Evolutionary conservation across 92 coral and sea anemone species (phyloP), one percentile per base, ranked within the genome.

Genomic region (Phenganax marumi): DNA sequence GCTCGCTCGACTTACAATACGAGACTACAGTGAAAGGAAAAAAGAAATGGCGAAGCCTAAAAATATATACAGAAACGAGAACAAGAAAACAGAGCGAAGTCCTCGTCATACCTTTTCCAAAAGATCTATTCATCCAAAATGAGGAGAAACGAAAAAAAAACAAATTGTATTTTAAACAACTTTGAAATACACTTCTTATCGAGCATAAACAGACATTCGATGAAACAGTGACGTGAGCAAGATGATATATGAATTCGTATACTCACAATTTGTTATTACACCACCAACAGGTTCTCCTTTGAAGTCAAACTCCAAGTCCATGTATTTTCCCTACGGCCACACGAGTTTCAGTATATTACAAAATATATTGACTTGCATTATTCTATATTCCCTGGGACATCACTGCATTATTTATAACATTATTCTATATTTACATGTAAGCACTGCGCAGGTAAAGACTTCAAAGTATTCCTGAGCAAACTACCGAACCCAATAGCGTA

Each of bases 231-330:
- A 52, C 22, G 22, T 10, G 6, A 52, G 53, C 16, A 16, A 75
- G 21, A 17, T 18, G n/a, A 16, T 49, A 39, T 22, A 47, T 74
- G 18, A 10, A 9, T 62, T 12, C 43, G 52, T 47, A 16, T 23
- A 81, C 97, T 88, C 89, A 95, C 97, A 95, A 73, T 95, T 95
- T 22, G 98, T 95, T 21, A 95, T 95, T 51, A 95, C 97, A 61
- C 98, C 98, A 39, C 98, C 98, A 47, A 89, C 92, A 48, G 98
- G 98, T 61, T 95, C 98, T 48, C 98, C 98, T 73, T 92, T 95
- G 89, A 89, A 95, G 75, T 95, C 98, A 89, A 95, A 95, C 72
- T 95, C 98, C 18, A 95, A 90, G 73, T 95, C 98, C 98, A 95
- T 95, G 93, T 95, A 95, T 74, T 95, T 95, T 8, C 98, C 98